phyloP scores from a whole-genome alignment of 2,113 vertebrate species.

The Trogon melanurus region DNA sequence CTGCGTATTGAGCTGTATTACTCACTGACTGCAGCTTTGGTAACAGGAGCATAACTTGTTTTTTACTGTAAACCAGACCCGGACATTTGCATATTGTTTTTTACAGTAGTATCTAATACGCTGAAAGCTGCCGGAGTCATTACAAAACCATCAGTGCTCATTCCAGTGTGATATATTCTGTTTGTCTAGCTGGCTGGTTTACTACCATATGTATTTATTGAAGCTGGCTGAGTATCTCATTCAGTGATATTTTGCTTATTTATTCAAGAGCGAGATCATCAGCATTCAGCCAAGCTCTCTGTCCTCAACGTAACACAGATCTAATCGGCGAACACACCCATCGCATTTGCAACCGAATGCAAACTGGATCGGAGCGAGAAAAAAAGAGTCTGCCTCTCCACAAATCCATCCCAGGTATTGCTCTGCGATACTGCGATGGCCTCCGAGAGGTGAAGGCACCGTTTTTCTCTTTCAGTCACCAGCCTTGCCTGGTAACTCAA shows the following conservation, averaged over 20 bases:
- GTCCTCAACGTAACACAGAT: background rate
- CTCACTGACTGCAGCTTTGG: background rate
- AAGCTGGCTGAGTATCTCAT: constrained; percentile 36
- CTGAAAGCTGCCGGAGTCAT: background rate
- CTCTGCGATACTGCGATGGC: background rate
- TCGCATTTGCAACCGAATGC: background rate
- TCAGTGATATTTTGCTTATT: constrained; percentile 41
- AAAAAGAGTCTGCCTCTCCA: background rate
- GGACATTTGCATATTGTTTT: constrained; percentile 27
- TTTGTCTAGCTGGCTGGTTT: constrained; percentile 47
- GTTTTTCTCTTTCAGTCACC: background rate
- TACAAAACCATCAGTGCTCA: constrained; percentile 25
- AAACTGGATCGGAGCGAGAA: background rate
- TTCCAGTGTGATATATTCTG: constrained; percentile 38
- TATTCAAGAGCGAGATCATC: constrained; percentile 36
- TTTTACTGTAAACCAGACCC: background rate
- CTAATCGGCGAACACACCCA: constrained; percentile 1
- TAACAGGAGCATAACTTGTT: background rate
- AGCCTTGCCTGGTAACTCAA: background rate
- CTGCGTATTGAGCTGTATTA: background rate
- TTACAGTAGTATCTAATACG: background rate
- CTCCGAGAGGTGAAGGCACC: background rate
- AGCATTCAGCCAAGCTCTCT: constrained; percentile 40
- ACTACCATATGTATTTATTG: constrained; percentile 49
- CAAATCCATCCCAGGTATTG: background rate